These are phyloP conservation scores for Paraescarpia echinospica DNA, from an alignment of 1,140 invertebrate species.

Conservation along the genomic window DNA sequence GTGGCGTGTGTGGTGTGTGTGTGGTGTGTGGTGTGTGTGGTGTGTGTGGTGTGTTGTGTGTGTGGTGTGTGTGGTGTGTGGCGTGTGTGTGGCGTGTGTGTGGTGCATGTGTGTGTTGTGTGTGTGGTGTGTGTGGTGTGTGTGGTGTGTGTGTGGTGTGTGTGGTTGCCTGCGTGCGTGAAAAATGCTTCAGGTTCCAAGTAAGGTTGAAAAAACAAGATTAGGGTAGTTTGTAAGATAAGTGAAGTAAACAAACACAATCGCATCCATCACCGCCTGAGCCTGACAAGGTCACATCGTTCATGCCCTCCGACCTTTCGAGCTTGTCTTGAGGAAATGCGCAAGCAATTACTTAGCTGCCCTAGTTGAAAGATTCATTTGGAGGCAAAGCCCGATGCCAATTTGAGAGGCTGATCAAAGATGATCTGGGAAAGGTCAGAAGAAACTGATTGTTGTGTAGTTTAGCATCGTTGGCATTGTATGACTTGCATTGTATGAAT, in stretches of 20 bases:
- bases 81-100: too few relatives aligned
- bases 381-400: neutral
- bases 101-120: too few relatives aligned
- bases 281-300: neutral
- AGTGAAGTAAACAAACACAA: neutral
- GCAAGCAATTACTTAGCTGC: neutral
- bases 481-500: neutral
- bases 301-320: neutral
- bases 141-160: too few relatives aligned
- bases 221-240: neutral
- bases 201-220: neutral
- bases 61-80: too few relatives aligned
- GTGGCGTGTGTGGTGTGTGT: too few relatives aligned
- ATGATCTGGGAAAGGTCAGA: neutral
- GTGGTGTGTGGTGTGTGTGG: too few relatives aligned
- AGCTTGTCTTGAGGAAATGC: neutral
- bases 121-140: too few relatives aligned
- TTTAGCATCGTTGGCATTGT: neutral
- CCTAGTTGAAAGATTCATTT: neutral
- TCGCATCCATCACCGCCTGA: neutral
- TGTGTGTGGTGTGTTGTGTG: too few relatives aligned
- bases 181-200: neutral
- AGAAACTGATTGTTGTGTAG: neutral
- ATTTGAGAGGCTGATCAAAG: neutral
- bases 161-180: too few relatives aligned